phyloP scores from a whole-genome alignment of 2,888 invertebrate genomes.

The Eupithecia tripunctaria region DNA sequence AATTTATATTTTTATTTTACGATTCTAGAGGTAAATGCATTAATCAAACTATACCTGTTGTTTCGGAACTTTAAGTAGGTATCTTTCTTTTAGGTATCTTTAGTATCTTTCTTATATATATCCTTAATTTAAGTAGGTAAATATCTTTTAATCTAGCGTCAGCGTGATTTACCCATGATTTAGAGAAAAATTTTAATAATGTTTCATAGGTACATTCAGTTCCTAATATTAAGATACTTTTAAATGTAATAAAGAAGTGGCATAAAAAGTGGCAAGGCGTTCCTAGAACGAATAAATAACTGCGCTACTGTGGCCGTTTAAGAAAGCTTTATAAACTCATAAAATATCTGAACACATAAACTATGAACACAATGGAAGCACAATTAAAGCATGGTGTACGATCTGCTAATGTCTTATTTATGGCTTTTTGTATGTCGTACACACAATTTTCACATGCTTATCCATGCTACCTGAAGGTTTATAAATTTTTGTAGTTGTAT shows the following conservation, averaged over 20 bases:
- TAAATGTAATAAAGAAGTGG: conserved; percentile 4
- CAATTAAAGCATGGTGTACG: conserved; percentile 68
- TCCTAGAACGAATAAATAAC: conserved; percentile 33
- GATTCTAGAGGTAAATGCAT: too few species aligned
- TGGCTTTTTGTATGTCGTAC: conserved; percentile 70
- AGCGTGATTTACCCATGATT: neutral
- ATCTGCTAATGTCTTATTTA: conserved; percentile 83
- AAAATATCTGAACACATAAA: conserved; percentile 58
- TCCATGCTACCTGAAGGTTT: conserved; percentile 65
- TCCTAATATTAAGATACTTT: neutral
- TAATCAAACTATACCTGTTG: too few species aligned
- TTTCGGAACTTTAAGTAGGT: neutral
- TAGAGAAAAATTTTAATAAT: neutral
- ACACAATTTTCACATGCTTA: conserved; percentile 81
- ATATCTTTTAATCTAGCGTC: neutral
- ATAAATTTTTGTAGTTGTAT: neutral
- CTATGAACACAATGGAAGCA: conserved; percentile 63
- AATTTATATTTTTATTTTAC: too few species aligned
- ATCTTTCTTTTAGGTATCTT: neutral
- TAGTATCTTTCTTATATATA: too few species aligned
- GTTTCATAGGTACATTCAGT: neutral
- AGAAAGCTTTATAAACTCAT: conserved; percentile 46
- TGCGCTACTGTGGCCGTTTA: conserved; percentile 34
- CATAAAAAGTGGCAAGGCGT: conserved; percentile 15
- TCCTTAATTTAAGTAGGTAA: too few species aligned